Evolutionary conservation across 1,140 invertebrate species (phyloP).

Genomic region (Dendrolimus punctatus): DNA sequence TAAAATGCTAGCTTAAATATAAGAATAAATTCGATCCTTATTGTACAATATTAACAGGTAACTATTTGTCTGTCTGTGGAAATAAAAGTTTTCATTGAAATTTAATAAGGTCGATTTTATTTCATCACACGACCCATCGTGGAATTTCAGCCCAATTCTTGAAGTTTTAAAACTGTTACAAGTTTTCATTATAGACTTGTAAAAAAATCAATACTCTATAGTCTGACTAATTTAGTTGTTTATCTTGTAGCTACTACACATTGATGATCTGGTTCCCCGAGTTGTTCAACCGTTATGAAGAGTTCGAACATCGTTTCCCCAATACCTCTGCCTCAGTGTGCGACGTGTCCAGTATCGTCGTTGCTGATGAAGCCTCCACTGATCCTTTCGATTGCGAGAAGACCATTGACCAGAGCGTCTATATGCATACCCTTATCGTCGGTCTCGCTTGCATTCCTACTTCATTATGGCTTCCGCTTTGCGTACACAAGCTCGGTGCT

Average conservation of each 20-base stretch:
- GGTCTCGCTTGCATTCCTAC: slow-evolving; percentile 83
- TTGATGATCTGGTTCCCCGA: slow-evolving; percentile 90
- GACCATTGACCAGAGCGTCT: slow-evolving; percentile 77
- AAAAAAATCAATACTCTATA: too few species aligned
- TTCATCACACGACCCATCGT: too few species aligned
- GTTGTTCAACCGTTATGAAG: slow-evolving; percentile 82
- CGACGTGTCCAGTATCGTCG: slow-evolving; percentile 76
- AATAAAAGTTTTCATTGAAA: too few species aligned
- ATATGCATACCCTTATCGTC: slow-evolving; percentile 80
- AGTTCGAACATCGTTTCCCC: slow-evolving; percentile 77
- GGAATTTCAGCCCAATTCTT: too few species aligned
- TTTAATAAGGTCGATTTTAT: too few species aligned
- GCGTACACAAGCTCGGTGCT: slow-evolving; percentile 80
- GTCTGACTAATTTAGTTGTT: neutral
- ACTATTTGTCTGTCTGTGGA: too few species aligned
- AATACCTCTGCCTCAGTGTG: slow-evolving; percentile 78
- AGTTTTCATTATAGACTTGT: too few species aligned
- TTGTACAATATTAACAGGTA: too few species aligned
- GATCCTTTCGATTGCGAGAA: slow-evolving; percentile 72
- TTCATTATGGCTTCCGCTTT: slow-evolving; percentile 80
- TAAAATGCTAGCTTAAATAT: too few species aligned
- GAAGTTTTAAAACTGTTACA: too few species aligned
- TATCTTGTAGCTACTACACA: slow-evolving; percentile 79
- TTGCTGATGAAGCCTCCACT: slow-evolving; percentile 42
- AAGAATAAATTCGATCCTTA: too few species aligned